Conservation (phyloP, 2,113 vertebrate genomes). For the Suricata suricatta region DNA sequence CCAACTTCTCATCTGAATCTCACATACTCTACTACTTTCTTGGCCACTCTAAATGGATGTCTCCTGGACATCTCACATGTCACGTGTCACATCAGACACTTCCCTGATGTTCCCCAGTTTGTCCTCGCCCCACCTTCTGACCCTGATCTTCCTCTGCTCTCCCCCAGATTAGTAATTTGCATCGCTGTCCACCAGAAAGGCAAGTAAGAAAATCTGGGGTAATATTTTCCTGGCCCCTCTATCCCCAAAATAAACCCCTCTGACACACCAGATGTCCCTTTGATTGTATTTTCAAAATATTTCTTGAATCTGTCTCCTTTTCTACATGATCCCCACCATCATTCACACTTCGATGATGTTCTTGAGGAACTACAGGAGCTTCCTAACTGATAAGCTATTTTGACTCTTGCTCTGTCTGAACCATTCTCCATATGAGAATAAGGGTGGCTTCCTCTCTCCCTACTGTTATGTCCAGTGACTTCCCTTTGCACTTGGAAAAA, state of each 20-base stretch:
- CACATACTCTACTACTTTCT: background rate
- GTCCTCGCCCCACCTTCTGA: fast-evolving
- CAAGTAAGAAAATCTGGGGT: background rate
- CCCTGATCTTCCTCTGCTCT: background rate
- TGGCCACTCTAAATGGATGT: background rate
- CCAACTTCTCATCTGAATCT: background rate
- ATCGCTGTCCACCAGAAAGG: background rate
- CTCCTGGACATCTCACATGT: background rate
- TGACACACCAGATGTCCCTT: background rate
- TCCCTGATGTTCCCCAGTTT: background rate
- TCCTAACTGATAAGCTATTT: background rate
- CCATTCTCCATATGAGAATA: background rate
- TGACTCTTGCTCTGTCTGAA: background rate
- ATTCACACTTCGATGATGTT: background rate
- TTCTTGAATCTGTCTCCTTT: background rate
- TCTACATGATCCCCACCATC: background rate
- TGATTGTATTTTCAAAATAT: background rate
- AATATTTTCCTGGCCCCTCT: background rate
- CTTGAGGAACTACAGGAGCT: background rate
- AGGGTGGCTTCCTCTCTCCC: background rate
- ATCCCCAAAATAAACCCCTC: background rate
- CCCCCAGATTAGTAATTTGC: background rate
- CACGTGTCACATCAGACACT: background rate
- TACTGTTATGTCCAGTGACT: background rate
- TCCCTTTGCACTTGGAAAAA: background rate